These are phyloP conservation scores for Rhingia rostrata DNA, from an alignment of 2,888 invertebrate species.

Conservation along the genomic window DNA sequence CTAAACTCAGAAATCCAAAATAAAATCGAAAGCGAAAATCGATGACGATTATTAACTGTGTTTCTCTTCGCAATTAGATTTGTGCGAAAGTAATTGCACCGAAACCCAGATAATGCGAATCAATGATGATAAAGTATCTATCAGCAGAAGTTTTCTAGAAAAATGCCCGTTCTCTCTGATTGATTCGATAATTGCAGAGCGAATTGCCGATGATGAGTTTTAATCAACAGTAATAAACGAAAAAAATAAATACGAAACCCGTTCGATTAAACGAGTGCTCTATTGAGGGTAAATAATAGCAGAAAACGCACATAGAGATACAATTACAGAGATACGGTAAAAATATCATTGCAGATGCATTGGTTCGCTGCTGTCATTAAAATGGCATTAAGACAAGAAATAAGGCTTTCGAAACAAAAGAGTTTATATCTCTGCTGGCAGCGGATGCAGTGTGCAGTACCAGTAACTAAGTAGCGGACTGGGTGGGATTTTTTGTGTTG, in stretches of 20 bases:
- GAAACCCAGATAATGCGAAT: not conserved
- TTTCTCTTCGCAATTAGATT: constrained; percentile 25
- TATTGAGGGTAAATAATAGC: too few relatives aligned
- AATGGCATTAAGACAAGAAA: too few relatives aligned
- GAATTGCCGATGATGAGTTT: constrained; percentile 55
- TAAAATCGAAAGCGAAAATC: constrained; percentile 34
- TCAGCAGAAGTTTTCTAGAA: constrained; percentile 33
- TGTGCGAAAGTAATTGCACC: constrained; percentile 38
- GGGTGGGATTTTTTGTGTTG: too few relatives aligned
- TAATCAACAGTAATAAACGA: constrained; percentile 43
- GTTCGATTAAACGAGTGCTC: not conserved
- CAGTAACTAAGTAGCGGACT: too few relatives aligned
- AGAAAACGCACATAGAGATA: too few relatives aligned
- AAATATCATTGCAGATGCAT: too few relatives aligned
- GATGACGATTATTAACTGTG: not conserved
- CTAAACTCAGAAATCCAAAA: not conserved
- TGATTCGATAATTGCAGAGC: constrained; percentile 63
- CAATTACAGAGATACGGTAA: too few relatives aligned
- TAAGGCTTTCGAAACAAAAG: too few relatives aligned
- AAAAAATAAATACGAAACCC: not conserved
- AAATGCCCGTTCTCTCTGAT: constrained; percentile 53
- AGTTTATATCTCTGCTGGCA: too few relatives aligned
- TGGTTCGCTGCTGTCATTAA: too few relatives aligned
- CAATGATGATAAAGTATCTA: constrained; percentile 30
- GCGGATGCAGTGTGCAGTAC: too few relatives aligned